Evolutionary conservation across 2,113 vertebrate species (phyloP), one percentile per base, ranked within the genome.

Genomic region (Rhinolophus ferrumequinum): DNA sequence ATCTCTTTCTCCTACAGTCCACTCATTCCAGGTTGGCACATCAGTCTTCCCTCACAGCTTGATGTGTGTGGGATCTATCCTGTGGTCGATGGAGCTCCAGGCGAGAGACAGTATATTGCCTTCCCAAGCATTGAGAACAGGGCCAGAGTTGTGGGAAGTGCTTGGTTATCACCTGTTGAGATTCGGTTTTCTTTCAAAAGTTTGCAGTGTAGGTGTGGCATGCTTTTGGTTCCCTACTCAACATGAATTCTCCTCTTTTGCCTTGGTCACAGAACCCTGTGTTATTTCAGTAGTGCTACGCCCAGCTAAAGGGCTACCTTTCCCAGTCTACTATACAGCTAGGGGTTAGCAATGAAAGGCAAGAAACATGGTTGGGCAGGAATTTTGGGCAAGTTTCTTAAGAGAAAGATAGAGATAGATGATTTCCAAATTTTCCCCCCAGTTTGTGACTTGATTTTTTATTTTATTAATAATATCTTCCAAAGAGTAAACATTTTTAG

Each of bases 381-480:
- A 69, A 28, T 77, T 75, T 33, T n/a, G 52, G 64, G 14, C 0
- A 22, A 38, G 16, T 67, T 87, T 94, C 35, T 70, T 72, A 52
- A 54, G 47, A 94, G 33, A 14, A 87, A 16, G 44, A 73, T n/a
- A 89, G 33, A 62, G 18, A 79, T 6, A 76, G 50, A 26, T 73
- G 33, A 82, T 88, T 72, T 81, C 28, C 38, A 88, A 77, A 28
- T 62, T 41, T 88, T 93, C 91, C 85, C 21, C 4, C 33, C 19
- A 54, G 15, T 41, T 54, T 80, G 26, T 44, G 7, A 28, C 33
- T 95, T 62, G 5, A 86, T 35, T 88, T 82, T 90, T 82, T 54
- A 79, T 79, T 92, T 93, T 72, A 38, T 72, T 75, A 82, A 41
- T 4, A 52, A 13, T 28, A 54, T 69, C 47, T 93, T 96, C 26